Percentiles rank a stretch among this genome's conserved stretches.
These are phyloP conservation scores for Diorhabda sublineata DNA, from an alignment of 1,140 invertebrate species.

Conservation along the genomic window DNA sequence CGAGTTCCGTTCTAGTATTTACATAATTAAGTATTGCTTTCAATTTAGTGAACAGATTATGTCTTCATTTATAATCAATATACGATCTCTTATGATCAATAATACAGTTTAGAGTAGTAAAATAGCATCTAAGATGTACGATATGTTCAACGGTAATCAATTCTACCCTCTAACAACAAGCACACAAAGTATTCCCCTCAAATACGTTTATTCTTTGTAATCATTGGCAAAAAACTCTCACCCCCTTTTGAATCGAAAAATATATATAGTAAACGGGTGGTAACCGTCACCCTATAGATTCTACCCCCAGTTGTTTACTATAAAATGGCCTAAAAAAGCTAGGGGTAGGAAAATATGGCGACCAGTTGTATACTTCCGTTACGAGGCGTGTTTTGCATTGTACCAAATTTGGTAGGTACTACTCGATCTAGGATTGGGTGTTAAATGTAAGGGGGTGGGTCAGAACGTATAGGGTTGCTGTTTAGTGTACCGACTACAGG, in stretches of 20 bases:
- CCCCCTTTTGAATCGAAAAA: not conserved
- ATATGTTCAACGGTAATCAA: not conserved
- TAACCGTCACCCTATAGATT: not conserved
- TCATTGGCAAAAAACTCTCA: not conserved
- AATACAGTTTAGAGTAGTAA: too few species aligned
- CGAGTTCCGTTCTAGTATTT: too few species aligned
- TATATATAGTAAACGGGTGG: not conserved
- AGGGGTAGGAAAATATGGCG: slow-evolving; percentile 14
- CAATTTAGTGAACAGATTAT: too few species aligned
- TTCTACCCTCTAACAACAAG: not conserved
- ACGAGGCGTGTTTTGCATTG: slow-evolving; percentile 22
- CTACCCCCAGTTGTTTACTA: not conserved
- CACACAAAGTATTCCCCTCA: not conserved
- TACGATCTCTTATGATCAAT: too few species aligned
- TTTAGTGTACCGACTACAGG: slow-evolving; percentile 8
- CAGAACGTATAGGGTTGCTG: slow-evolving; percentile 4
- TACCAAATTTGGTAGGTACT: slow-evolving; percentile 19
- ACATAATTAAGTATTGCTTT: too few species aligned
- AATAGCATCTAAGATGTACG: too few species aligned
- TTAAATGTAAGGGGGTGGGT: slow-evolving; percentile 15
- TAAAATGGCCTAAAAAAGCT: slow-evolving; percentile 18
- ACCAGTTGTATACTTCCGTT: slow-evolving; percentile 11
- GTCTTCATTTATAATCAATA: too few species aligned
- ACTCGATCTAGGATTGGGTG: slow-evolving; percentile 21
- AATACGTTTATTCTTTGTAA: not conserved